Percentiles rank a stretch among this genome's conserved stretches.
These are phyloP conservation scores for Myripristis murdjan DNA, from an alignment of 2,797 vertebrate species.

Conservation along the genomic window DNA sequence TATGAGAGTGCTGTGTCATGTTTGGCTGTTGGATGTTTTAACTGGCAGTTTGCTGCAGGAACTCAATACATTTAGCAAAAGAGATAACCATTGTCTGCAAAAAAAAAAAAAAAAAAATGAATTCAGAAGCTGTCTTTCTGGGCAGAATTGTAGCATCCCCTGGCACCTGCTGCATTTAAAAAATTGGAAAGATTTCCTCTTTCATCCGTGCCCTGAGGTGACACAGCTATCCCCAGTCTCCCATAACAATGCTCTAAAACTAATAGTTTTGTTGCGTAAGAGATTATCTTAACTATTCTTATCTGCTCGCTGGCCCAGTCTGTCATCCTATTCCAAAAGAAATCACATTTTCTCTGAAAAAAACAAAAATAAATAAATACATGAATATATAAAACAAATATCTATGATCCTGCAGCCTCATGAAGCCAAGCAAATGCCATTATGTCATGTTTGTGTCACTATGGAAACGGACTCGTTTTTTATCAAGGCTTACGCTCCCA, in stretches of 20 bases:
- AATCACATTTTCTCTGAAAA: conserved; percentile 19
- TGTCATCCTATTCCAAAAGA: conserved; percentile 20
- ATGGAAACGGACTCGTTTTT: conserved; percentile 40
- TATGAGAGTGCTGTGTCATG: background rate
- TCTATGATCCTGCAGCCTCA: conserved; percentile 32
- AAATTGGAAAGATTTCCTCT: conserved; percentile 35
- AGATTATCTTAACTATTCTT: conserved; percentile 64
- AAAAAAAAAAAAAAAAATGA: too few relatives aligned
- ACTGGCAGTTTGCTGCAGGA: background rate
- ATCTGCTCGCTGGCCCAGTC: conserved; percentile 43
- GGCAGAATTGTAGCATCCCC: background rate
- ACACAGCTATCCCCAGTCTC: conserved; percentile 14
- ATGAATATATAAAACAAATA: conserved; percentile 5
- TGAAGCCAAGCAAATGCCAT: conserved; percentile 38
- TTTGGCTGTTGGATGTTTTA: background rate
- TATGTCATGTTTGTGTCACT: conserved; percentile 35
- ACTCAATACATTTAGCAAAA: background rate
- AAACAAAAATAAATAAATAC: too few relatives aligned
- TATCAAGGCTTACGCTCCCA: conserved; percentile 19
- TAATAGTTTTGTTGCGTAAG: conserved; percentile 63
- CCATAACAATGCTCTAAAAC: conserved; percentile 37
- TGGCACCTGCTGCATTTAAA: conserved; percentile 16
- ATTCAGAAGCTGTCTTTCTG: conserved; percentile 17
- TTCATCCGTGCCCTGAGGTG: conserved; percentile 30
- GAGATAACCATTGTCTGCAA: background rate